Base-by-base conservation (phyloP, 2,888 invertebrate species). In the Nudaria mundana region DNA sequence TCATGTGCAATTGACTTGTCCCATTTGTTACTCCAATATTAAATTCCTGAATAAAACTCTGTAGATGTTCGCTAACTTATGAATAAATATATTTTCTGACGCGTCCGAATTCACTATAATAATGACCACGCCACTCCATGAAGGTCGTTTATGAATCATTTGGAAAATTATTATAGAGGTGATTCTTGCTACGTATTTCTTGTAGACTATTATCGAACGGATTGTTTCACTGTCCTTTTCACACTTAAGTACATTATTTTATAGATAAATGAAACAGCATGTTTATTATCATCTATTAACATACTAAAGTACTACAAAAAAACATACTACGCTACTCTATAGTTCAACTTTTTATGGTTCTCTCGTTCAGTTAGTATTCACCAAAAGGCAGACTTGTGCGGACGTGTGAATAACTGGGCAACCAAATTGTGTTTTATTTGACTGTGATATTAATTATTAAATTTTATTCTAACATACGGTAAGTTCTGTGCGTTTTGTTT, bases 371-470 rank as follows among this genome's bases (percentile, higher is more conserved):
- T n/a, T n/a, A 61, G 54, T 62, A 44, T 48, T 45, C 45, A 36
- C 41, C 37, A 23, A 43, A 37, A 38, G 32, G 34, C 35, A 16
- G 28, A 8, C 5, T 1, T 28, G 23, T 29, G 37, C 25, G 36
- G 43, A 31, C 52, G 63, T 50, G 55, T 41, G n/a, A n/a, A n/a
- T n/a, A n/a, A n/a, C n/a, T n/a, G n/a, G n/a, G n/a, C n/a, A n/a
- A n/a, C n/a, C n/a, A n/a, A n/a, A 26, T 34, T 1, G 35, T 33
- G 49, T 40, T 28, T 37, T 37, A 31, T 41, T 44, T 52, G 37
- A 45, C 65, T 65, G 65, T 65, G 63, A 65, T 66, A 66, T 39
- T 55, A 12, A 16, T 16, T 56, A 52, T 39, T 54, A 50, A n/a
- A 29, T 40, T 31, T 40, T 46, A 48, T 31, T 37, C 37, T 37